Evolutionary conservation across 2,888 invertebrate genomes (phyloP).

Genomic region (Pteria penguin): DNA sequence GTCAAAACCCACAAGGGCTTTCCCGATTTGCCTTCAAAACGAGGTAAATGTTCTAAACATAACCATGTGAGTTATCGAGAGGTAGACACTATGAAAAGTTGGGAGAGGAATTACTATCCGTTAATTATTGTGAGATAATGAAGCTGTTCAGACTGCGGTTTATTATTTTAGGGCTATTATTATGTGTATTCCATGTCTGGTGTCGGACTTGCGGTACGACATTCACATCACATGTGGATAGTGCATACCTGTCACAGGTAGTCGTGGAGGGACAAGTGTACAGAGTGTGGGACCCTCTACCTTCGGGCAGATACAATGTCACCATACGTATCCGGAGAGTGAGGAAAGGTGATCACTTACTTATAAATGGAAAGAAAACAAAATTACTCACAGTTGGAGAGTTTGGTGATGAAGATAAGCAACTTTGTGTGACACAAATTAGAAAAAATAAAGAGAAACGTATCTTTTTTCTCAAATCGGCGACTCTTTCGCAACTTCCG

Average conservation of each 20-base stretch:
- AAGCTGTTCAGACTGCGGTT: conserved; percentile 46
- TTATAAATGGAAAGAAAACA: conserved; percentile 37
- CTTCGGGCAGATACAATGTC: conserved; percentile 36
- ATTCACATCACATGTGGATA: conserved; percentile 48
- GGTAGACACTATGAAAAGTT: background rate
- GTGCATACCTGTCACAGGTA: conserved; percentile 46
- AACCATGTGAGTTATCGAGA: background rate
- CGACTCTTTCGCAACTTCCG: background rate
- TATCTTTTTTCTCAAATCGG: conserved; percentile 39
- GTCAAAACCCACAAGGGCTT: background rate
- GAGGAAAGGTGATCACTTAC: conserved; percentile 36
- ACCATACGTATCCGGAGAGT: conserved; percentile 41
- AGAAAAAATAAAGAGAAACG: conserved; percentile 18
- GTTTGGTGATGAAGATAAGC: conserved; percentile 40
- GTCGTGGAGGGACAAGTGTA: conserved; percentile 48
- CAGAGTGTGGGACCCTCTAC: conserved; percentile 25
- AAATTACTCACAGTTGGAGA: conserved; percentile 40
- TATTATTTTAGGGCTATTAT: conserved; percentile 48
- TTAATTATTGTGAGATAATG: conserved; percentile 25
- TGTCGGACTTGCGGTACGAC: conserved; percentile 49
- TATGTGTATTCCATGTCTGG: conserved; percentile 53
- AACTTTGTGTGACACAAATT: conserved; percentile 36
- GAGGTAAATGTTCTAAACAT: background rate
- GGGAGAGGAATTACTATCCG: background rate
- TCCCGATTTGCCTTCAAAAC: background rate